Conservation (phyloP, 2,888 invertebrate genomes). For the Galerucella pusilla region DNA sequence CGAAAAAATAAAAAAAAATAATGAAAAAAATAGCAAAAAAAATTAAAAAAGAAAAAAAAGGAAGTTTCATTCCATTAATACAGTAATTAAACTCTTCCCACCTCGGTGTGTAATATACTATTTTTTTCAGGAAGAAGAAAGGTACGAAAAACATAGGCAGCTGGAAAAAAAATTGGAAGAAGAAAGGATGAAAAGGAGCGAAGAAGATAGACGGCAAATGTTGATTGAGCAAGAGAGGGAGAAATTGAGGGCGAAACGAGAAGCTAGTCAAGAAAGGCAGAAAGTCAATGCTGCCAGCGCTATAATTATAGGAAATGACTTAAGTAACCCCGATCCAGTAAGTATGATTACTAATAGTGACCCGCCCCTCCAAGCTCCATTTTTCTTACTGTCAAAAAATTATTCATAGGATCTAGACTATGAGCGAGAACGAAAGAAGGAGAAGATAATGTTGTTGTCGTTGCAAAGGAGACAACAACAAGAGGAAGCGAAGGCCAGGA, state of each 20-base stretch:
- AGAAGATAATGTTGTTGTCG: slow-evolving; percentile 89
- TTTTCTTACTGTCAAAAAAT: background rate
- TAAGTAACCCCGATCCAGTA: slow-evolving; percentile 76
- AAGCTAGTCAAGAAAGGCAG: slow-evolving; percentile 65
- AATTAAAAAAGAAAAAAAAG: too few species aligned
- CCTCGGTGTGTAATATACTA: too few species aligned
- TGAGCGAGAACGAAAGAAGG: slow-evolving; percentile 93
- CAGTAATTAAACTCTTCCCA: too few species aligned
- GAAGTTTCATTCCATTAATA: too few species aligned
- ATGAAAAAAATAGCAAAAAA: too few species aligned
- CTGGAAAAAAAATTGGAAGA: slow-evolving; percentile 67
- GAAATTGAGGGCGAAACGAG: slow-evolving; percentile 61
- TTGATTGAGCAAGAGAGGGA: slow-evolving; percentile 62
- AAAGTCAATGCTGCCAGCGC: slow-evolving; percentile 66
- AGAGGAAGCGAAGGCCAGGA: slow-evolving; percentile 85
- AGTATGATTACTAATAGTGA: slow-evolving; percentile 53
- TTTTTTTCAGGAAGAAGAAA: slow-evolving; percentile 49
- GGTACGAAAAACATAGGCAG: slow-evolving; percentile 59
- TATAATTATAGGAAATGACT: slow-evolving; percentile 73
- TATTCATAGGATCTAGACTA: slow-evolving; percentile 78
- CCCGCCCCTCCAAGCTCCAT: too few species aligned
- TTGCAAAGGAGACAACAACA: slow-evolving; percentile 91
- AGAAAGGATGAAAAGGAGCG: slow-evolving; percentile 64
- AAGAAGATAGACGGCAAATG: slow-evolving; percentile 62
- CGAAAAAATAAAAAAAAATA: too few species aligned